phyloP scores from a whole-genome alignment of 2,888 invertebrate genomes.

The Cheilosia vernalis region DNA sequence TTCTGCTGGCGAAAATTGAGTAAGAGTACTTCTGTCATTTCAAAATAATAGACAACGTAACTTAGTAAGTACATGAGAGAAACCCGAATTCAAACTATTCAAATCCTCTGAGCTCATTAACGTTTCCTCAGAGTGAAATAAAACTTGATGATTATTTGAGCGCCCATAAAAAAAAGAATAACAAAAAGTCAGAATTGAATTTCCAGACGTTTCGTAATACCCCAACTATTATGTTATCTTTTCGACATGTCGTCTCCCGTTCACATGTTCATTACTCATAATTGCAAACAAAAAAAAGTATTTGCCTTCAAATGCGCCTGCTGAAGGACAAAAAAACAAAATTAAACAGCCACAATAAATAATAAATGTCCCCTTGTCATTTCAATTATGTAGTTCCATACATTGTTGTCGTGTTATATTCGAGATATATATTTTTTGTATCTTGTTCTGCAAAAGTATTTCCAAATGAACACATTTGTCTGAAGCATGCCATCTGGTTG shows the following conservation, averaged over 20 bases:
- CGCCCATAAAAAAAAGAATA: too few relatives aligned
- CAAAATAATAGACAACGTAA: too few relatives aligned
- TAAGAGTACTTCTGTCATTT: too few relatives aligned
- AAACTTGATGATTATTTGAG: too few relatives aligned
- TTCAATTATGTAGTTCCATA: slow-evolving; percentile 60
- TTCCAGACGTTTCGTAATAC: not conserved
- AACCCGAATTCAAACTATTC: too few relatives aligned
- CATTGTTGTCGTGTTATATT: not conserved
- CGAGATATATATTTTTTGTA: not conserved
- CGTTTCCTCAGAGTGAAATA: too few relatives aligned
- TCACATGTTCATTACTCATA: slow-evolving; percentile 6
- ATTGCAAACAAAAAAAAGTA: not conserved
- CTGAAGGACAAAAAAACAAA: not conserved
- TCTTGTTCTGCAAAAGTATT: slow-evolving; percentile 1
- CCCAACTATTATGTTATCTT: not conserved
- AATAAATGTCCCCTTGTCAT: slow-evolving; percentile 61
- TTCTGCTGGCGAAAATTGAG: too few relatives aligned
- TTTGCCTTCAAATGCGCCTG: not conserved
- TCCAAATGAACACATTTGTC: slow-evolving; percentile 64
- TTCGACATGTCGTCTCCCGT: not conserved
- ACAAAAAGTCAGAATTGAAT: not conserved
- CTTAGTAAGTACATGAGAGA: too few relatives aligned
- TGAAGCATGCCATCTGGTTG: slow-evolving; percentile 63
- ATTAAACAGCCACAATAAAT: slow-evolving; percentile 57
- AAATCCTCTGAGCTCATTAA: too few relatives aligned